Evolutionary conservation across 2,797 vertebrate species (phyloP), one percentile per base, ranked within the genome.

Genomic region (Spatula clypeata): DNA sequence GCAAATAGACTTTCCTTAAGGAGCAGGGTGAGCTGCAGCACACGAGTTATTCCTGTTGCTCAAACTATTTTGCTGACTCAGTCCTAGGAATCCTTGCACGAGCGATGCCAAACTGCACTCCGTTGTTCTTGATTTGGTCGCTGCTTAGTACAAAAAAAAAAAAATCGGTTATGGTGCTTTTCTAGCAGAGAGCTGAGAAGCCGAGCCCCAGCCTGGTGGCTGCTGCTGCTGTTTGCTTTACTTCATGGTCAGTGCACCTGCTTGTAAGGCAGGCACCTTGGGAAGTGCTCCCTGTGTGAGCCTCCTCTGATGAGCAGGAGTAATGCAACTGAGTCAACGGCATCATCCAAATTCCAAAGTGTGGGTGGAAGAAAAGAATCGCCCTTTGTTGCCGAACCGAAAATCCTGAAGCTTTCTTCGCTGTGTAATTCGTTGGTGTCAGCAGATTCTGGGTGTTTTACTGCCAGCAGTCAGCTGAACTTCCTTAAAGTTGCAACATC

Each of bases 401-500:
- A 95, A 95, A 94, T 93, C 90, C 90, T 2, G 0, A 81, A 61
- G 86, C 91, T 90, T 87, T 90, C 86, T 82, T 79, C 4, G 4
- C 86, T 0, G 2, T 3, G 4, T 6, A 32, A 38, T 93, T 75
- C 73, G 88, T 49, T 2, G 14, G 83, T 18, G 54, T 95, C 94
- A 95, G 94, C 90, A 79, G 74, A 87, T 92, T 79, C 24, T 16
- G 74, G 80, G 64, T 54, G 80, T 90, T 93, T 94, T 76, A 47
- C 86, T 96, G 93, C 88, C 96, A 95, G 74, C 86, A 86, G 88
- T 82, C 74, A 1, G 84, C 42, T 82, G 73, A 92, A 86, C 94
- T 95, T 85, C 94, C 91, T 93, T 92, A 72, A 92, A 94, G 93
- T 95, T 97, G 96, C 95, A 70, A 96, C 94, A 94, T 96, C 87